These are phyloP conservation scores for Noctua janthina DNA, from an alignment of 2,888 invertebrate species.

Conservation along the genomic window DNA sequence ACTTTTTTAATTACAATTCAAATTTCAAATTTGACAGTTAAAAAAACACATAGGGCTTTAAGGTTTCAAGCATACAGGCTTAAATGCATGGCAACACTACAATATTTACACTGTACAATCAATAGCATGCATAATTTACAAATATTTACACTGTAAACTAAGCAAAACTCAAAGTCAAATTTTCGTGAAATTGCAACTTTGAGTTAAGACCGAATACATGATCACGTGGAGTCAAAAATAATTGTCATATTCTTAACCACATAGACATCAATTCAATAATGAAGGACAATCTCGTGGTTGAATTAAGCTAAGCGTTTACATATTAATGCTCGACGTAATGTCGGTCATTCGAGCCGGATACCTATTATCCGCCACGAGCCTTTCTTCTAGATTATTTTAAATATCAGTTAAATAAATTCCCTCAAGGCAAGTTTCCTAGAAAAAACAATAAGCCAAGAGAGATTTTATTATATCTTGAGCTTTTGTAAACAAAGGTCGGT, in stretches of 20 bases:
- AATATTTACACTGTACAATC: too few relatives aligned
- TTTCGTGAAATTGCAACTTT: background rate
- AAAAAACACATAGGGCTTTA: too few relatives aligned
- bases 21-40: too few relatives aligned
- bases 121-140: background rate
- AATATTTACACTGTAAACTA: background rate
- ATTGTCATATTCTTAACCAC: too few relatives aligned
- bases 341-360: background rate
- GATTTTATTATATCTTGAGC: slow-evolving; percentile 32
- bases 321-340: background rate
- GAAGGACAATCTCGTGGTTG: background rate
- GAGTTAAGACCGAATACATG: background rate
- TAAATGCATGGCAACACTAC: too few relatives aligned
- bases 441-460: slow-evolving; percentile 38
- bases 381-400: slow-evolving; percentile 31
- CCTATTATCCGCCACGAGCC: slow-evolving; percentile 11
- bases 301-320: background rate
- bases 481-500: slow-evolving; percentile 20
- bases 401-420: slow-evolving; percentile 41
- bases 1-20: too few relatives aligned
- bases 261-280: too few relatives aligned
- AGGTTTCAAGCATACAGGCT: too few relatives aligned
- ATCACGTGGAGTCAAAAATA: background rate
- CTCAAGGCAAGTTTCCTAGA: slow-evolving; percentile 15
- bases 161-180: background rate